phyloP scores from a whole-genome alignment of 1,140 invertebrate species.

The Polypedilum pembai region DNA sequence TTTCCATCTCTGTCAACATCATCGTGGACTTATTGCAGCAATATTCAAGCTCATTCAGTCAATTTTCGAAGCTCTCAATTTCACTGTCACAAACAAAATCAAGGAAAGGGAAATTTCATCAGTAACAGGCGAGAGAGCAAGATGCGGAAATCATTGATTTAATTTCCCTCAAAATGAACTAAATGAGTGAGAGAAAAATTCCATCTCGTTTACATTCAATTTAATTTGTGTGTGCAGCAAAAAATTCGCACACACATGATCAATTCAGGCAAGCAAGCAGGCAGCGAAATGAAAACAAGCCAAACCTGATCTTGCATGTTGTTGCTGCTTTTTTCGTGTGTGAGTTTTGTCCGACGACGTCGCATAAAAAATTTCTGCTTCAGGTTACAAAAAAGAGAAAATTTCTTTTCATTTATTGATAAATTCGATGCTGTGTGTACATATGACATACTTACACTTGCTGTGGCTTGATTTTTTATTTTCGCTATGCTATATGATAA shows the following conservation, averaged over 20 bases:
- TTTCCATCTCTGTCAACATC: no score
- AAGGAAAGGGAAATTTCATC: not conserved
- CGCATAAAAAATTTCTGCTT: constrained; percentile 11
- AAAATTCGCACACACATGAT: constrained; percentile 9
- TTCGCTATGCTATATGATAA: constrained; percentile 9
- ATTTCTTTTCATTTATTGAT: constrained; percentile 25
- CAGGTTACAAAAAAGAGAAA: constrained; percentile 24
- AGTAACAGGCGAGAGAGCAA: not conserved
- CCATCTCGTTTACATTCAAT: not conserved
- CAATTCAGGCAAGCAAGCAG: not conserved
- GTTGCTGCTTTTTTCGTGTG: no score
- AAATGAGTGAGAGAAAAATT: not conserved
- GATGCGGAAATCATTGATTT: constrained; percentile 2
- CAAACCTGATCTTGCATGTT: not conserved
- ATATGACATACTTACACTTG: constrained; percentile 21
- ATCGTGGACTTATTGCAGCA: no score
- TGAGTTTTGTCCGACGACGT: not conserved
- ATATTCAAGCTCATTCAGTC: no score
- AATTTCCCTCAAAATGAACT: not conserved
- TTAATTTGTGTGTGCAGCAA: not conserved
- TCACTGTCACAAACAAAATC: not conserved
- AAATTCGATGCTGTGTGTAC: constrained; percentile 25
- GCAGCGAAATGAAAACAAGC: constrained; percentile 1
- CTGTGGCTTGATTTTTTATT: not conserved
- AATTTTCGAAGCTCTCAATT: no score